Percentiles rank a stretch among this genome's conserved stretches.
Conservation (phyloP, 2,888 invertebrate genomes). For the Alloscopus bannaensis region DNA sequence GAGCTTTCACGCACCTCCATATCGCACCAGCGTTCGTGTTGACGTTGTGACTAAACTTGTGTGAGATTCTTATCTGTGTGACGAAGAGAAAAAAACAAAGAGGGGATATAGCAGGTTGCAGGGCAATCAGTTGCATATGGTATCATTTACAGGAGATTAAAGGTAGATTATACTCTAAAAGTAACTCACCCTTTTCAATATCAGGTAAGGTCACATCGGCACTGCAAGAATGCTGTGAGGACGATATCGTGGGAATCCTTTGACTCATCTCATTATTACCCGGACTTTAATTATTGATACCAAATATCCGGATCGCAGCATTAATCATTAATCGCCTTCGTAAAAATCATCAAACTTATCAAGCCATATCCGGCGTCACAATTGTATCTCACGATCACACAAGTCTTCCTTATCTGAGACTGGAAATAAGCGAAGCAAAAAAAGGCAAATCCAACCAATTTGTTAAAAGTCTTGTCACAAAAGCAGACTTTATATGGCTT, state of each 20-base stretch:
- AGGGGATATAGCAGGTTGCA: slow-evolving; percentile 29
- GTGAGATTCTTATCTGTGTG: neutral
- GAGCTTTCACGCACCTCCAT: too few relatives aligned
- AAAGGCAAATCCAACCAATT: slow-evolving; percentile 22
- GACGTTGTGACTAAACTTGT: too few relatives aligned
- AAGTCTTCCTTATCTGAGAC: too few relatives aligned
- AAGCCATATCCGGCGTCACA: neutral
- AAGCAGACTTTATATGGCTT: neutral
- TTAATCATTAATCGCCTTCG: neutral
- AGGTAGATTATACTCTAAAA: neutral
- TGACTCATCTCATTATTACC: slow-evolving; percentile 12
- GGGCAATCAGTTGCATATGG: neutral
- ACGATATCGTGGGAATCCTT: slow-evolving; percentile 22
- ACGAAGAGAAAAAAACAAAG: neutral
- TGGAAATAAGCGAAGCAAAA: too few relatives aligned
- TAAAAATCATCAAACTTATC: neutral
- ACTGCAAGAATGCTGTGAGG: neutral
- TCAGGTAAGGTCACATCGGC: neutral
- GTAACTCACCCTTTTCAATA: neutral
- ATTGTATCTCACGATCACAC: too few relatives aligned
- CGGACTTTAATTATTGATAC: neutral
- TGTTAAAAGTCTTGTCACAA: slow-evolving; percentile 20
- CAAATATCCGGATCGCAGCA: neutral
- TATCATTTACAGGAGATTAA: neutral
- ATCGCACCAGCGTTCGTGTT: slow-evolving; percentile 14